phyloP scores from a whole-genome alignment of 2,888 invertebrate species.

The Platycnemis pennipes region DNA sequence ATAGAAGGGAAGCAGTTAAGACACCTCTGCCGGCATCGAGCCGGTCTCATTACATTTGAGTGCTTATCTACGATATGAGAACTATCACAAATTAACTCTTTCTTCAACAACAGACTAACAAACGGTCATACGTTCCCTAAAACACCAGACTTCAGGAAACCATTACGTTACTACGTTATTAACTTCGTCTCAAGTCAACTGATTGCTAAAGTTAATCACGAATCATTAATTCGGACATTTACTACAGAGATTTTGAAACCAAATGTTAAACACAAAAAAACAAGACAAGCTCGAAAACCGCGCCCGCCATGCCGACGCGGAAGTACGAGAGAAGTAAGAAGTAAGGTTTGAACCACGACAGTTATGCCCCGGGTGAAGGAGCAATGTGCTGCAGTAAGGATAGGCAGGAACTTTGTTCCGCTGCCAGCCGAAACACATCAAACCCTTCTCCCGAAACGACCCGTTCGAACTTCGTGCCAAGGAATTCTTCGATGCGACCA shows the following conservation, averaged over 20 bases:
- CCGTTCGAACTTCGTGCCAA: conserved; percentile 14
- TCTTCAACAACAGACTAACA: too few relatives aligned
- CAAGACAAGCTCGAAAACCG: neutral
- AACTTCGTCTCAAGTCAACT: too few relatives aligned
- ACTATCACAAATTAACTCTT: too few relatives aligned
- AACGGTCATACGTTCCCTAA: too few relatives aligned
- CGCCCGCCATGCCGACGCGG: neutral
- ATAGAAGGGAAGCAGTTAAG: too few relatives aligned
- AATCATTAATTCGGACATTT: too few relatives aligned
- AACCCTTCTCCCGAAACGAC: neutral
- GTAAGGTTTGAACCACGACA: neutral
- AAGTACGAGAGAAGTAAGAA: neutral
- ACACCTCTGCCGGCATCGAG: too few relatives aligned
- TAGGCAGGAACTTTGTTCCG: conserved; percentile 34
- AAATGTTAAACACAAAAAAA: neutral
- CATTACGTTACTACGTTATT: too few relatives aligned
- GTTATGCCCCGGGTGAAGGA: conserved; percentile 18
- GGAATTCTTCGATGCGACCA: conserved; percentile 28
- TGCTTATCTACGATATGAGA: too few relatives aligned
- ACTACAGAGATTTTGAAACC: neutral
- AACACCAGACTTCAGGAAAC: too few relatives aligned
- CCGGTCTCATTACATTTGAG: too few relatives aligned
- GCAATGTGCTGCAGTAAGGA: conserved; percentile 34
- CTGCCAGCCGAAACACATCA: conserved; percentile 50
- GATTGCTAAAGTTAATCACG: too few relatives aligned